A percentile compares a stretch with the other conserved stretches of the same genome.
Evolutionary conservation across 2,797 vertebrate genomes (phyloP).

Genomic region (Heteromormyrus szaboi): DNA sequence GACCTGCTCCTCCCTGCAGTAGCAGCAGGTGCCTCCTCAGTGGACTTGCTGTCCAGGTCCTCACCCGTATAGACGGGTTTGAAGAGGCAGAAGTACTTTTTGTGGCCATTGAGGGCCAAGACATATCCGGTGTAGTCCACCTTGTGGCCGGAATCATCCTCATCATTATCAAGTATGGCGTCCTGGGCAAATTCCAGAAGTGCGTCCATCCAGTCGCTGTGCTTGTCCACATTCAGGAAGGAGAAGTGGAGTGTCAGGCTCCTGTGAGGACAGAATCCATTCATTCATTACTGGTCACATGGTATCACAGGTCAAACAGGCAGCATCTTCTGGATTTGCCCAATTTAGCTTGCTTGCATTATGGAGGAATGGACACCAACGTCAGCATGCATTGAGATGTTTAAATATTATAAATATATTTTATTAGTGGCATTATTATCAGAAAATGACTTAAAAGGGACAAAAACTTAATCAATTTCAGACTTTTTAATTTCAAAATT

Average conservation of each 20-base stretch:
- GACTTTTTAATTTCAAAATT: background rate
- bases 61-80: slow-evolving; percentile 76
- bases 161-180: slow-evolving; percentile 74
- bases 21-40: slow-evolving; percentile 61
- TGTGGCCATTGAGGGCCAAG: slow-evolving; percentile 90
- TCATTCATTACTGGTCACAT: background rate
- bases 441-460: background rate
- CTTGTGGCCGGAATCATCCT: slow-evolving; percentile 69
- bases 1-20: slow-evolving; percentile 42
- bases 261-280: slow-evolving; percentile 49
- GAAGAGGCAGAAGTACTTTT: slow-evolving; percentile 95
- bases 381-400: background rate
- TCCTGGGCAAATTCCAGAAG: slow-evolving; percentile 84
- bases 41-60: slow-evolving; percentile 51
- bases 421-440: background rate
- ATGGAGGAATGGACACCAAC: background rate
- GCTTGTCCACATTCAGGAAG: slow-evolving; percentile 93
- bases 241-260: slow-evolving; percentile 91
- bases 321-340: background rate
- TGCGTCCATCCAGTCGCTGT: slow-evolving; percentile 83
- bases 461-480: background rate
- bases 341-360: background rate
- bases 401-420: background rate
- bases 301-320: background rate
- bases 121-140: slow-evolving; percentile 86